Evolutionary conservation across 2,888 invertebrate species (phyloP).

Genomic region (Noctua comes): DNA sequence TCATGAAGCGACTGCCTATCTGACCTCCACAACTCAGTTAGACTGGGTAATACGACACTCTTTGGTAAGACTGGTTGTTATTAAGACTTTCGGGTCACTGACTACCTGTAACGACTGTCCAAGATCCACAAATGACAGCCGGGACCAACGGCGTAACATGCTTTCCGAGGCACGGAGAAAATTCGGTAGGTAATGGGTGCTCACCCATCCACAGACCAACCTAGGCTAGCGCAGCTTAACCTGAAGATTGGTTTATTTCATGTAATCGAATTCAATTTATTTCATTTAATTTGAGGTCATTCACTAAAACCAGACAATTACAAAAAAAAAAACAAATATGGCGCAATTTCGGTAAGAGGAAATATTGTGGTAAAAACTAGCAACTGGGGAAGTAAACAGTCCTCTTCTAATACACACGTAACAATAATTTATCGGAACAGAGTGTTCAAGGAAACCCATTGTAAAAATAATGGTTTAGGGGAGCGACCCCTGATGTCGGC

Average conservation of each 20-base stretch:
- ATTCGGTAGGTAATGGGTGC: no score
- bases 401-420: slow-evolving; percentile 50
- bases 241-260: background rate
- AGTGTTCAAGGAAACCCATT: slow-evolving; percentile 45
- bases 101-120: no score
- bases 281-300: background rate
- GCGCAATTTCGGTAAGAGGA: background rate
- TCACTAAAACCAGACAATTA: background rate
- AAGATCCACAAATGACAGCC: no score
- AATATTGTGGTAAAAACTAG: background rate
- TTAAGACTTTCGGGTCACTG: no score
- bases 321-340: background rate
- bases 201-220: background rate
- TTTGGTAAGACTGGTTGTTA: no score
- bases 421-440: slow-evolving; percentile 59
- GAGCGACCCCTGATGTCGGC: slow-evolving; percentile 43
- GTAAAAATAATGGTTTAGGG: slow-evolving; percentile 67
- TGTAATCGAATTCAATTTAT: background rate
- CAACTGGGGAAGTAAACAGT: background rate
- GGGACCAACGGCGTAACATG: no score
- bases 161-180: no score
- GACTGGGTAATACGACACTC: no score
- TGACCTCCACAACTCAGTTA: no score
- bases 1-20: no score
- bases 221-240: background rate